Percentiles rank a stretch among this genome's conserved stretches.
Conservation (phyloP, 1,140 invertebrate species). For the Leptonema lineaticorne region DNA sequence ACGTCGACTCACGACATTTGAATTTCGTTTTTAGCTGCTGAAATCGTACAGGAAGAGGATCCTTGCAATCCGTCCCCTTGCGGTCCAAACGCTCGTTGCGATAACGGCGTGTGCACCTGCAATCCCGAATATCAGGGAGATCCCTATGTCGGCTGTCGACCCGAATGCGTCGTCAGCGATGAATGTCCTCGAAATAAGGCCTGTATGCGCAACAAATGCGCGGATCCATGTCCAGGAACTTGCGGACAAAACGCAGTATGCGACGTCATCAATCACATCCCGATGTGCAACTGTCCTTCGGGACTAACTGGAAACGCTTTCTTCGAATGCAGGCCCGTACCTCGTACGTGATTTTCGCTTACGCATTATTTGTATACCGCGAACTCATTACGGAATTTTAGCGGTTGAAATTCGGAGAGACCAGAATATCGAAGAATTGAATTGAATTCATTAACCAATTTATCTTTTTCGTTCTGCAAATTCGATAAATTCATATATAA, state of each 20-base stretch:
- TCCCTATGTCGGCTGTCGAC: constrained; percentile 61
- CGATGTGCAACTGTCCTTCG: constrained; percentile 66
- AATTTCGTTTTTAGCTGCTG: constrained; percentile 17
- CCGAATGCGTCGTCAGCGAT: constrained; percentile 68
- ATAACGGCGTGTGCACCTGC: constrained; percentile 65
- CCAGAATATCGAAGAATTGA: too few species aligned
- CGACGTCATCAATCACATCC: constrained; percentile 66
- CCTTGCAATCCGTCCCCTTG: constrained; percentile 70
- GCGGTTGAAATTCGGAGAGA: too few species aligned
- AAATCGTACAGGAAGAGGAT: constrained; percentile 45
- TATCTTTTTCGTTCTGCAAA: too few species aligned
- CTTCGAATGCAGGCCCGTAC: constrained; percentile 56
- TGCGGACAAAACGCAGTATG: constrained; percentile 68
- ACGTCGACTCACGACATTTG: not conserved
- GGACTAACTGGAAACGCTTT: constrained; percentile 66
- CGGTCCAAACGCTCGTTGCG: constrained; percentile 63
- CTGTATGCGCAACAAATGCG: constrained; percentile 74
- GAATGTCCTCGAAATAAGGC: constrained; percentile 67
- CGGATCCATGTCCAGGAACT: constrained; percentile 69
- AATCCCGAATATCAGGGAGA: constrained; percentile 67
- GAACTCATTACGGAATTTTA: not conserved
- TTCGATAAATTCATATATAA: too few species aligned
- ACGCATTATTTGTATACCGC: constrained; percentile 39
- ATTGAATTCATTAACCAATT: too few species aligned
- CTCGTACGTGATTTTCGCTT: constrained; percentile 54